A percentile compares a stretch with the other conserved stretches of the same genome.
Evolutionary conservation across 2,797 vertebrate genomes (phyloP).

Genomic region (Spinibarbus caldwelli): DNA sequence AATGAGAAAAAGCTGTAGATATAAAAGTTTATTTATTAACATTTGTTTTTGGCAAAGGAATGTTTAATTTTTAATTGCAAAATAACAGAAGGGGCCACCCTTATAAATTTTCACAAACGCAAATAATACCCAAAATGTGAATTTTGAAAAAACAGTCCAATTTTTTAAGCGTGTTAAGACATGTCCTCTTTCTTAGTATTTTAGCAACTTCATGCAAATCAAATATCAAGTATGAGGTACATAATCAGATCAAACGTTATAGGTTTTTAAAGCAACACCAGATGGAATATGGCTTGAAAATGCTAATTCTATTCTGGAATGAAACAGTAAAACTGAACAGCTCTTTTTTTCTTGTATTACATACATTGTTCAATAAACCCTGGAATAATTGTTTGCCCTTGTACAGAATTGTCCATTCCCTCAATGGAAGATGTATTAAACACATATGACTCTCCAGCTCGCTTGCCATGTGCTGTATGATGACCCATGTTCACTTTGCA

Average conservation of each 20-base stretch:
- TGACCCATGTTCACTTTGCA: not conserved
- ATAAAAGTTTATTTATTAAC: not conserved
- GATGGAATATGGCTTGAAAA: not conserved
- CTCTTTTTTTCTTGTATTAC: not conserved
- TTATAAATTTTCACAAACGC: not conserved
- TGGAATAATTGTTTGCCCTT: conserved; percentile 27
- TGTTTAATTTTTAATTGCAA: not conserved
- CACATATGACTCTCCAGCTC: not conserved
- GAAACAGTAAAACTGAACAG: not conserved
- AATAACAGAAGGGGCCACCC: not conserved
- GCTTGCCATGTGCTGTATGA: not conserved
- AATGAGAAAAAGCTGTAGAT: not conserved
- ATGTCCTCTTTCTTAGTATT: not conserved
- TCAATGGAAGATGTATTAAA: not conserved
- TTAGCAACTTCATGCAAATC: not conserved
- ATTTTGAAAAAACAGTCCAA: not conserved
- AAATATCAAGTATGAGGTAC: not conserved
- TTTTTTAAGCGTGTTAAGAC: not conserved
- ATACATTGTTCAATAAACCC: conserved; percentile 10
- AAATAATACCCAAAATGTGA: not conserved
- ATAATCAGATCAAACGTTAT: not conserved
- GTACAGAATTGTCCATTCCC: not conserved
- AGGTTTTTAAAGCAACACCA: not conserved
- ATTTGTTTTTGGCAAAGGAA: not conserved
- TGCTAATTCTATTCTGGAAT: not conserved